A percentile compares a stretch with the other conserved stretches of the same genome.
Conservation (phyloP, 2,797 vertebrate species). For the Salarias fasciatus region DNA sequence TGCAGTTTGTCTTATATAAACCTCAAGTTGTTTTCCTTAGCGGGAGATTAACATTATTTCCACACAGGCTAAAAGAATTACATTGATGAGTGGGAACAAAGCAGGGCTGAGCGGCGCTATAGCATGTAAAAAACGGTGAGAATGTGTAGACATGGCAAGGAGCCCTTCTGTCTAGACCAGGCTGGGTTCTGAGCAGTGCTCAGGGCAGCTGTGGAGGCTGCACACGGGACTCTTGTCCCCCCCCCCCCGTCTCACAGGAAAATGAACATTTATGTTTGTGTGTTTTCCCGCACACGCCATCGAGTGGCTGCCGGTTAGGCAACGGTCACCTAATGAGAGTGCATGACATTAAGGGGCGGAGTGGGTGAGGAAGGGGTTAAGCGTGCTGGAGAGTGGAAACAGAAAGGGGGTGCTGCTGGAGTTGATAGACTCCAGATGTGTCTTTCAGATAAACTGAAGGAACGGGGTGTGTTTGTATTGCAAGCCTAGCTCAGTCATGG, state of each 20-base stretch:
- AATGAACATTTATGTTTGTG: constrained; percentile 56
- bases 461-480: constrained; percentile 86
- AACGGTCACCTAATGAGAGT: constrained; percentile 72
- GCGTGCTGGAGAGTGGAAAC: constrained; percentile 80
- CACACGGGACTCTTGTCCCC: constrained; percentile 39
- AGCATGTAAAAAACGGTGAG: constrained; percentile 1
- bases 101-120: constrained; percentile 35
- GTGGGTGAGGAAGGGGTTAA: constrained; percentile 86
- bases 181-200: constrained; percentile 35
- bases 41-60: constrained; percentile 76
- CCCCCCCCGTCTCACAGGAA: constrained; percentile 33
- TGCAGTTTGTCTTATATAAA: constrained; percentile 72
- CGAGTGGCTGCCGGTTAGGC: constrained; percentile 58
- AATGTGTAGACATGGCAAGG: constrained; percentile 48
- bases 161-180: constrained; percentile 60
- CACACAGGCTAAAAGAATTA: constrained; percentile 64
- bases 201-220: constrained; percentile 39
- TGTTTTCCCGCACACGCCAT: constrained; percentile 59
- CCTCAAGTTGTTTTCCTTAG: constrained; percentile 65
- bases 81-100: constrained; percentile 65
- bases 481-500: constrained; percentile 79
- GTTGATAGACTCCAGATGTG: constrained; percentile 91
- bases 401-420: constrained; percentile 76
- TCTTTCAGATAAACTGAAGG: constrained; percentile 88
- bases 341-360: constrained; percentile 74